Evolutionary conservation across 2,113 vertebrate species (phyloP).

Genomic region (Mormyrus lacerda): DNA sequence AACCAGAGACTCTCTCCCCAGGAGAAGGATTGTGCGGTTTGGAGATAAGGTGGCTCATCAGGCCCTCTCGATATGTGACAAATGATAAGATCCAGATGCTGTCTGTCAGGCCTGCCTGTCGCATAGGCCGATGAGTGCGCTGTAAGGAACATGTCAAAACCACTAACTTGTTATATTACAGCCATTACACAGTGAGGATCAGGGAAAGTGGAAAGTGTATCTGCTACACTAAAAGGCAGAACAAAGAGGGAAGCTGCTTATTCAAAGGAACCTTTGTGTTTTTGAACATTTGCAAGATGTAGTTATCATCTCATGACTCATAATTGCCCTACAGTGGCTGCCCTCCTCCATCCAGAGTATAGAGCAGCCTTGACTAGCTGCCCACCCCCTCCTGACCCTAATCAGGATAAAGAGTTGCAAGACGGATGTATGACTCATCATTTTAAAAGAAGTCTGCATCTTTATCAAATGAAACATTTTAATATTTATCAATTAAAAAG

Average conservation of each 20-base stretch:
- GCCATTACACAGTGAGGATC: slow-evolving; percentile 35
- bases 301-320: not conserved
- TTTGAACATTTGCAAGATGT: not conserved
- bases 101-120: slow-evolving; percentile 51
- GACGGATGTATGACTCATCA: not conserved
- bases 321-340: not conserved
- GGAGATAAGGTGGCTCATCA: slow-evolving; percentile 61
- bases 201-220: slow-evolving; percentile 29
- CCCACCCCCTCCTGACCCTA: not conserved
- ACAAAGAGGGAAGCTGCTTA: not conserved
- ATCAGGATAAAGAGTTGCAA: not conserved
- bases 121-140: slow-evolving; percentile 48
- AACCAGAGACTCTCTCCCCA: slow-evolving; percentile 2
- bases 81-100: slow-evolving; percentile 55
- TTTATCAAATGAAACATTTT: not conserved
- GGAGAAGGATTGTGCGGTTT: slow-evolving; percentile 51
- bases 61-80: slow-evolving; percentile 53
- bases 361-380: not conserved
- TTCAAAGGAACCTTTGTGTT: not conserved
- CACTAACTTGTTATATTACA: slow-evolving; percentile 32
- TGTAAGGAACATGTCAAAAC: slow-evolving; percentile 41
- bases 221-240: not conserved
- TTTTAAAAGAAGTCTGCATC: not conserved
- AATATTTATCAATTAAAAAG: not conserved
- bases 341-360: not conserved